Base-by-base conservation (phyloP, 2,113 vertebrate species). In the Melospiza georgiana region DNA sequence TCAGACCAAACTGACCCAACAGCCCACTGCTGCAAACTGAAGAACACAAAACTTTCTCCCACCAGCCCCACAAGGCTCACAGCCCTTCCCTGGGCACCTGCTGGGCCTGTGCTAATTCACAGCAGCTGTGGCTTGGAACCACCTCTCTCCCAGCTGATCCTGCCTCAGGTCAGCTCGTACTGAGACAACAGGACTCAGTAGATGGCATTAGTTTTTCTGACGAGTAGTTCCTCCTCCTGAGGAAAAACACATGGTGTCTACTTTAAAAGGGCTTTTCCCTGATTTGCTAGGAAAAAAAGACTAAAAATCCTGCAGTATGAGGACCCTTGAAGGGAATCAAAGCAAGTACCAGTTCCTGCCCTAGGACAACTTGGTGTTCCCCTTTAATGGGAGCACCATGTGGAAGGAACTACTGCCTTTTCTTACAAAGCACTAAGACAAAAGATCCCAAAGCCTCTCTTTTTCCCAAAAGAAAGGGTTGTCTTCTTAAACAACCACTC, bases 131-230 rank as follows among this genome's bases (percentile, higher is more conserved):
- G 28, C 58, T 54, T 76, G 20, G 62, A 93, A 46, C 15, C 22
- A 83, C 37, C 54, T 49, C 69, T 83, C 55, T 73, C 72, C 24
- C 85, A 95, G 75, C 25, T 86, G 88, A 85, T 80, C 59, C 41
- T 86, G 27, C 48, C 84, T 74, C 25, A 73, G n/a, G 22, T 73
- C 82, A 68, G 35, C 30, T 84, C 35, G 49, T 31, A 55, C 39
- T 43, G 37, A 93, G 52, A 67, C 44, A 89, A 69, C 22, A 75
- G 37, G 90, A 65, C 17, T 93, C 66, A 85, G 58, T 25, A 69
- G 31, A 61, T 46, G 6, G 16, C 18, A n/a, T 30, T 65, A n/a
- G 8, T 66, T 95, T 75, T 88, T 62, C 72, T 83, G 43, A 73
- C 2, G 5, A 51, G 39, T 21, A 20, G 7, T 55, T 83, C 48